Evolutionary conservation across 2,888 invertebrate species (phyloP), one percentile per base, ranked within the genome.

Genomic region (Pterostichus madidus): DNA sequence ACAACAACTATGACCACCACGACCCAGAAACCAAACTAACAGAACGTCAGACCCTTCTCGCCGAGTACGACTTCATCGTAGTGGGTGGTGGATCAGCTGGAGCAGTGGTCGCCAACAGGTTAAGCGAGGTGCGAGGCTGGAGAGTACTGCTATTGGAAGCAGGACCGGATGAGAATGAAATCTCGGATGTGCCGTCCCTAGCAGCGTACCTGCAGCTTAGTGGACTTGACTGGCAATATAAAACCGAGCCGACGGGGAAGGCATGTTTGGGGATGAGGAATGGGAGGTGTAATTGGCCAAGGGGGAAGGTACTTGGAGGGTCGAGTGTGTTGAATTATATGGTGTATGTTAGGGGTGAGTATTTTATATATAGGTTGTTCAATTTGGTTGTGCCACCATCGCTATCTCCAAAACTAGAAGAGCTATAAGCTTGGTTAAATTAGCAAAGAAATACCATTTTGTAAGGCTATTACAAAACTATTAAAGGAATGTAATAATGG

Each of bases 231-330:
- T 97, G 97, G 97, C 94, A 95, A 86, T 97, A 97, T 90, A 97
- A 96, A 90, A 96, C 96, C 0, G 96, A 97, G 87, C 95, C 96
- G 0, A 96, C 95, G 2, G 93, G 93, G 84, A 93, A 93, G 86
- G 95, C 96, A 0, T 97, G 97, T 86, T 90, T 96, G 84, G 96
- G 95, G 7, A 71, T 97, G 94, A 94, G 95, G 86, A 94, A 94
- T 84, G 94, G 94, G 71, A 92, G 95, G 80, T 97, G 97, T 90
- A 96, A 96, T 89, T 97, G 96, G 97, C 96, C 97, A 0, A 91
- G 98, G 71, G 96, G 96, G 17, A 97, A 96, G 89, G 96, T 97
- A 0, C 92, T 98, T 0, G 98, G 98, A 2, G 98, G 98, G 0
- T 95, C 95, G 0, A 95, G 96, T 85, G 95, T 96, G 0, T 91